Evolutionary conservation across 2,888 invertebrate genomes (phyloP), one percentile per base, ranked within the genome.

Genomic region (Aleiodes alternator): DNA sequence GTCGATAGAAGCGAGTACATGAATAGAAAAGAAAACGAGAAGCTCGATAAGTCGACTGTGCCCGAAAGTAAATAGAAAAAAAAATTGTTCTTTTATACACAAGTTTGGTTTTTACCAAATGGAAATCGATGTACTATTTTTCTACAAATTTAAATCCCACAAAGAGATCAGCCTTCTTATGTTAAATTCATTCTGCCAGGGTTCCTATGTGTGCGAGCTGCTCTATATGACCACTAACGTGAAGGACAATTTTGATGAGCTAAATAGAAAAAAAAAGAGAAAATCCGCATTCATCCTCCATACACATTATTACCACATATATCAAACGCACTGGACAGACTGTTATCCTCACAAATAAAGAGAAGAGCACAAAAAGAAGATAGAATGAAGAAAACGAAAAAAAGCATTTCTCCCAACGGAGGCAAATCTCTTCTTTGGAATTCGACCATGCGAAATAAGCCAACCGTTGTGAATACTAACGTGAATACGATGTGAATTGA

Each of bases 391-490:
- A 71, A 71, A 64, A 43, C 59, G 68, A 34, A 16, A 23, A 56
- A 80, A 77, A 78, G 76, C 57, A 61, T 57, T 69, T 70, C 84
- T 85, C 81, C 84, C 82, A 83, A 83, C 83, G 82, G 83, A 87
- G 86, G 88, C 87, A 89, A 88, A 89, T 88, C 88, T 88, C 86
- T 87, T 87, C 88, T 89, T 89, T 88, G 83, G 86, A 78, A 83
- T 73, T 81, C 87, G 84, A 78, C 87, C 87, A 88, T 88, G 88
- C 85, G 89, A 89, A 89, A 88, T 89, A 89, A 89, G 88, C 88
- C 87, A 86, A 86, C 85, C 86, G 83, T 85, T 87, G 85, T 75
- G 86, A 88, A 88, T 88, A 85, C 88, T 85, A 86, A 87, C 87
- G 87, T 85, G 85, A 84, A 86, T 87, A 84, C 76, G 82, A 80